A percentile compares a stretch with the other conserved stretches of the same genome.
phyloP scores from a whole-genome alignment of 2,797 vertebrate genomes.

The Gadopsis marmoratus region DNA sequence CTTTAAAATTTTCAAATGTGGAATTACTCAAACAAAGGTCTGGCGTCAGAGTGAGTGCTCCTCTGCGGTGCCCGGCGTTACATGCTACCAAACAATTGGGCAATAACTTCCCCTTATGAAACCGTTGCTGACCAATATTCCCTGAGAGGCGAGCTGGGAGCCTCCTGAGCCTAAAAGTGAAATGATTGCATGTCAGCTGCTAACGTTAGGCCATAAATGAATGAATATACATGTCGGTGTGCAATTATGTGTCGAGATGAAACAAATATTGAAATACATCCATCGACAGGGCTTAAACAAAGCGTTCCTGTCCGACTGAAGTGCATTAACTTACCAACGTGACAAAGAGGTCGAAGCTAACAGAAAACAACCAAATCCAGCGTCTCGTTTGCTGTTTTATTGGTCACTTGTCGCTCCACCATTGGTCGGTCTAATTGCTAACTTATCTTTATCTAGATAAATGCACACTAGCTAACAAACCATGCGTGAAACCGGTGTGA shows the following conservation, averaged over 20 bases:
- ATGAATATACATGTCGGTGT: constrained; percentile 4
- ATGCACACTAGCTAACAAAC: background rate
- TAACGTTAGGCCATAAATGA: constrained; percentile 21
- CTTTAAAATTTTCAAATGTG: background rate
- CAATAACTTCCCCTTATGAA: constrained; percentile 39
- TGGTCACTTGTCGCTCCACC: background rate
- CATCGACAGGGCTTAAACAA: constrained; percentile 26
- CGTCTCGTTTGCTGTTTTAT: background rate
- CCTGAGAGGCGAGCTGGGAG: constrained; percentile 21
- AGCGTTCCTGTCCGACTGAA: constrained; percentile 7
- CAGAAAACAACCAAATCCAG: background rate
- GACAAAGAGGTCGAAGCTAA: background rate
- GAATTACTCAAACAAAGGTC: background rate
- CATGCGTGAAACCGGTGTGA: background rate
- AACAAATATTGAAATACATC: constrained; percentile 33
- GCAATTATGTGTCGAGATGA: constrained; percentile 14
- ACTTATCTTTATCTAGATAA: background rate
- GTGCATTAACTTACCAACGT: no score
- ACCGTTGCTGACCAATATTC: constrained; percentile 38
- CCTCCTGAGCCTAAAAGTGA: constrained; percentile 16
- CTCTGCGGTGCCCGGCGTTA: background rate
- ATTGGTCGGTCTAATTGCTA: background rate
- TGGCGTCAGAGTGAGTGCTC: background rate
- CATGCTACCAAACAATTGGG: constrained; percentile 26
- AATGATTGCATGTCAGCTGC: constrained; percentile 22